These are phyloP conservation scores for Cairina moschata DNA, from an alignment of 2,113 vertebrate species.

Conservation along the genomic window DNA sequence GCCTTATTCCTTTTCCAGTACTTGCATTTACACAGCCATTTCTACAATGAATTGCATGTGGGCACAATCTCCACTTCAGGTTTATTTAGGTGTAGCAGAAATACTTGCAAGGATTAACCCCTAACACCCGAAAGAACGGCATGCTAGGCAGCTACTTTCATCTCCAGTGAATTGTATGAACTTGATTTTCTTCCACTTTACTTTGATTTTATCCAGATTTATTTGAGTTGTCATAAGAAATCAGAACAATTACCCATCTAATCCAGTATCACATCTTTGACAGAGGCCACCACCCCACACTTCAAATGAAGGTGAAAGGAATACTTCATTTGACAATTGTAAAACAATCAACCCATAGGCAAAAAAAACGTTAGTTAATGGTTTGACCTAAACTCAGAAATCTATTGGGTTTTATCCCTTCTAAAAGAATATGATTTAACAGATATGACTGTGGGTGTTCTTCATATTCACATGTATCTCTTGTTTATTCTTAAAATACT, in stretches of 20 bases:
- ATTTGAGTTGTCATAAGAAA: slow-evolving; percentile 36
- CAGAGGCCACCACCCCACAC: slow-evolving; percentile 39
- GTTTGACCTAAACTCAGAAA: background rate
- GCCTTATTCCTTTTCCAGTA: background rate
- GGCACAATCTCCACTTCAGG: background rate
- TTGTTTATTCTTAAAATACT: background rate
- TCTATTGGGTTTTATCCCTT: background rate
- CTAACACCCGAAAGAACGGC: background rate
- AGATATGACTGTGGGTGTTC: background rate
- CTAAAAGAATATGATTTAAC: background rate
- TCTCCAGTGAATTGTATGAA: background rate
- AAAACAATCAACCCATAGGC: slow-evolving; percentile 21
- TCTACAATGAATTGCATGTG: background rate
- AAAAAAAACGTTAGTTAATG: slow-evolving; percentile 17
- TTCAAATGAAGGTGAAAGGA: slow-evolving; percentile 43
- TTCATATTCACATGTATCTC: background rate
- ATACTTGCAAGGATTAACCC: background rate
- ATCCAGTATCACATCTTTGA: slow-evolving; percentile 19
- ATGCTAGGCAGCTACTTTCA: background rate
- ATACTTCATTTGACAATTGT: slow-evolving; percentile 35
- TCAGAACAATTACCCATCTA: slow-evolving; percentile 37
- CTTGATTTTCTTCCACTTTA: slow-evolving; percentile 16
- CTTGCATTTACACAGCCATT: background rate
- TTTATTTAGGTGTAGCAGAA: background rate
- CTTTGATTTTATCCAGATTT: background rate